Conservation (phyloP, 1,140 invertebrate species). For the Caligus rogercresseyi region DNA sequence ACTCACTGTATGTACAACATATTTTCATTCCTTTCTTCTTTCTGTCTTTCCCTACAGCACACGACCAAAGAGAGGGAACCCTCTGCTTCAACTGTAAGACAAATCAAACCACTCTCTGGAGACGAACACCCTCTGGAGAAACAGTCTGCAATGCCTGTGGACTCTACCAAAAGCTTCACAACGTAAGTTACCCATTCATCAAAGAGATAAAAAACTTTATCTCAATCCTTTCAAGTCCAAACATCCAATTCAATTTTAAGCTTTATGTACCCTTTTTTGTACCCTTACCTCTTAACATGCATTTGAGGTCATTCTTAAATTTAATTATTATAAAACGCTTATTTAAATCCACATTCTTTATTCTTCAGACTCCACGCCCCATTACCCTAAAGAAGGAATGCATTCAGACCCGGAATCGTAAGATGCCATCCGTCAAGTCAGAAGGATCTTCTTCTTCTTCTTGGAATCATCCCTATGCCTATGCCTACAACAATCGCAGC, state of each 20-base stretch:
- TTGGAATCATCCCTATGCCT: not conserved
- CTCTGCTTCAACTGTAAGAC: conserved; percentile 39
- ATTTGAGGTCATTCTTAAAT: no score
- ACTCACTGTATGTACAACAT: not conserved
- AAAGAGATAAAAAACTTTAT: no score
- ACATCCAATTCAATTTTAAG: no score
- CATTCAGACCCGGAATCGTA: conserved; percentile 90
- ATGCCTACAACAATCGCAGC: not conserved
- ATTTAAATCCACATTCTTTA: not conserved
- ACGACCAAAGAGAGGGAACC: conserved; percentile 27
- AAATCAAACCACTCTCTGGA: conserved; percentile 75
- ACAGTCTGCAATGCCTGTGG: conserved; percentile 90
- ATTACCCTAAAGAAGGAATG: conserved; percentile 98
- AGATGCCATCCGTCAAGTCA: conserved; percentile 77
- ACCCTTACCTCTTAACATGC: no score
- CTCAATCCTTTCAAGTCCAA: no score
- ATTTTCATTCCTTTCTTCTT: not conserved
- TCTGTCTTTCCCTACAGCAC: not conserved
- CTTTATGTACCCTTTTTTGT: no score
- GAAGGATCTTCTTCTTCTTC: not conserved
- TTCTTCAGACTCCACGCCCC: conserved; percentile 75
- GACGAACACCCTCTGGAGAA: conserved; percentile 67
- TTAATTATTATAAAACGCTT: no score
- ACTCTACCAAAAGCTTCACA: conserved; percentile 75
- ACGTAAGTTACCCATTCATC: conserved; percentile 29